phyloP scores from a whole-genome alignment of 1,140 invertebrate genomes.

The Matsumurasca onukii region DNA sequence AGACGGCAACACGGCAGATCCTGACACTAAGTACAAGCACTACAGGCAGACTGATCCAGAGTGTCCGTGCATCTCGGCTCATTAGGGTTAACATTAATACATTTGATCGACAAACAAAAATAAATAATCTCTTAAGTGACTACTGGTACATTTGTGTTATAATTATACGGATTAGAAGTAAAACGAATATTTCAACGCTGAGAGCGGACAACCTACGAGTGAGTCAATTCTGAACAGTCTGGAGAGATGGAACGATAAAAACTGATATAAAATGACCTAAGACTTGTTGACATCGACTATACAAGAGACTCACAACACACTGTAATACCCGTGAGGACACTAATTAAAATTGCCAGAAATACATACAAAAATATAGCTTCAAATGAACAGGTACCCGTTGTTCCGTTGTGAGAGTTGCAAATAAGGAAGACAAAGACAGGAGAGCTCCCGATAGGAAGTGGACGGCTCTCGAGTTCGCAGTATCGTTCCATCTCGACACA shows the following conservation, averaged over 20 bases:
- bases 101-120: conserved; percentile 24
- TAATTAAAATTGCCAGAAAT: background rate
- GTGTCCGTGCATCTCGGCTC: background rate
- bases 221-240: background rate
- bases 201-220: background rate
- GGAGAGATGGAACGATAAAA: conserved; percentile 13
- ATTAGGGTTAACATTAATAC: background rate
- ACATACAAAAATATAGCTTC: conserved; percentile 14
- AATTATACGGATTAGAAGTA: too few relatives aligned
- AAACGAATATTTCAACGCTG: conserved; percentile 14
- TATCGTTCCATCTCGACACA: conserved; percentile 12
- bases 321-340: background rate
- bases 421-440: background rate
- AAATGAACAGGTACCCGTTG: conserved; percentile 14
- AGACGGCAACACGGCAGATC: background rate
- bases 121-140: conserved; percentile 16
- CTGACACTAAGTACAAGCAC: conserved; percentile 11
- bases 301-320: conserved; percentile 13
- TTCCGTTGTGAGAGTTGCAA: background rate
- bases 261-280: background rate
- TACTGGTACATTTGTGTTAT: conserved; percentile 11
- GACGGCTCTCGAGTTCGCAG: background rate
- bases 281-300: background rate
- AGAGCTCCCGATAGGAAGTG: background rate
- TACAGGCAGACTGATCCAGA: too few relatives aligned